Evolutionary conservation across 2,113 vertebrate species (phyloP), one percentile per base, ranked within the genome.

Genomic region (Gadus macrocephalus): DNA sequence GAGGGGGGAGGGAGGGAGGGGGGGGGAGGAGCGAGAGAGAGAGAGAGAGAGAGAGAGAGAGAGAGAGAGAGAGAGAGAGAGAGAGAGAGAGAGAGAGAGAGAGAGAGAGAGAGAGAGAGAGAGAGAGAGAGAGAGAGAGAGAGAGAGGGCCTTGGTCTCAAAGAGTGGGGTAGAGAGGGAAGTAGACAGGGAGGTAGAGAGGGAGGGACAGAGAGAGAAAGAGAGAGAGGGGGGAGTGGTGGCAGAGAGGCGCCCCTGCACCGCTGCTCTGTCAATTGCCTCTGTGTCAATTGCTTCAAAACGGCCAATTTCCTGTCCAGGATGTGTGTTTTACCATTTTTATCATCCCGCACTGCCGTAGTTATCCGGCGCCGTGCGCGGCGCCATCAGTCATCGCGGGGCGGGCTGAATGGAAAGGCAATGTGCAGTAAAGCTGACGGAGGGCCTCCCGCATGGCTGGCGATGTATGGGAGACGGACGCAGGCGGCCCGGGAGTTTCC

Each of bases 391-490:
- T 92, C 90, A 91, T 85, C 42, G 62, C 66, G 67, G 28, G 81
- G 70, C 61, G 86, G 75, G 69, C 68, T 70, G 82, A 85, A 77
- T 75, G 84, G 85, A 88, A 86, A 87, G 27, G 27, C 82, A 70
- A 77, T 81, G 82, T 83, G 89, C 90, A 86, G 86, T 91, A 89
- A 91, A 91, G 89, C 75, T 92, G 89, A 92, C 65, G 76, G 86
- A 91, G 83, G 84, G 84, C 81, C 80, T 88, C 88, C 83, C 55
- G 81, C 88, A 86, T 88, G 86, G 85, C 79, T 89, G 86, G 82
- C 86, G 88, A 92, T 78, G 74, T 86, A 90, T 78, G 86, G 89
- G 78, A 71, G 78, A 1, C 20, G 35, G 75, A 73, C 79, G 73
- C 20, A 2, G 76, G 74, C 75, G 56, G 55, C 62, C 68, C 74